A percentile compares a stretch with the other conserved stretches of the same genome.
These are phyloP conservation scores for Anguilla megastoma DNA, from an alignment of 2,797 vertebrate genomes.

Conservation along the genomic window DNA sequence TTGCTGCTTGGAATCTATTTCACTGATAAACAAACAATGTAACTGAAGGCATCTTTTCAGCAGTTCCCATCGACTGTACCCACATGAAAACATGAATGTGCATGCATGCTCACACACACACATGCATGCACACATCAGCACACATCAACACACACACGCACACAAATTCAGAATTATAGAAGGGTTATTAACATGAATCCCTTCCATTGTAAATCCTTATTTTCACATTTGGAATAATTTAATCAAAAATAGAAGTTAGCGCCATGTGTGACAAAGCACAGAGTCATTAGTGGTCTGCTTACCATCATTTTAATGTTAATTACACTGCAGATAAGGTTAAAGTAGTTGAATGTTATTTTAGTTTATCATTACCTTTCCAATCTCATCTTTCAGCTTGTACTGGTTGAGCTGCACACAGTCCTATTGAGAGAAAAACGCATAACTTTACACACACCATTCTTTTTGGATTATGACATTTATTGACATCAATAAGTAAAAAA, in stretches of 20 bases:
- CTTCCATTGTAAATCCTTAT: background rate
- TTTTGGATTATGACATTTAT: background rate
- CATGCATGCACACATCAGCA: conserved; percentile 34
- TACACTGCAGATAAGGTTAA: background rate
- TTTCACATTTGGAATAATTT: background rate
- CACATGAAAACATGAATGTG: conserved; percentile 26
- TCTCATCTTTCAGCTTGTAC: conserved; percentile 97
- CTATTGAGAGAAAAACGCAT: conserved; percentile 61
- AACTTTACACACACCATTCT: background rate
- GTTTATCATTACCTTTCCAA: conserved; percentile 85
- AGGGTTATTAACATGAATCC: background rate
- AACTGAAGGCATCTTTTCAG: conserved; percentile 56
- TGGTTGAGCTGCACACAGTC: conserved; percentile 98
- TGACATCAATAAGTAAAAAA: background rate
- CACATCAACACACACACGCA: conserved; percentile 38
- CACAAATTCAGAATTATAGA: conserved; percentile 20
- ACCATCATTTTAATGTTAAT: background rate
- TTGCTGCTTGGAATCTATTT: conserved; percentile 40
- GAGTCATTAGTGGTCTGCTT: background rate
- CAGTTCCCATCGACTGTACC: conserved; percentile 46
- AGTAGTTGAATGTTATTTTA: background rate
- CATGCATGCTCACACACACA: conserved; percentile 31
- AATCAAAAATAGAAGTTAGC: background rate
- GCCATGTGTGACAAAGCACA: background rate
- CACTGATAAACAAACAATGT: conserved; percentile 52